Percentiles rank a stretch among this genome's conserved stretches.
These are phyloP conservation scores for Phalacrocorax brasilianus DNA, from an alignment of 2,113 vertebrate genomes.

Conservation along the genomic window DNA sequence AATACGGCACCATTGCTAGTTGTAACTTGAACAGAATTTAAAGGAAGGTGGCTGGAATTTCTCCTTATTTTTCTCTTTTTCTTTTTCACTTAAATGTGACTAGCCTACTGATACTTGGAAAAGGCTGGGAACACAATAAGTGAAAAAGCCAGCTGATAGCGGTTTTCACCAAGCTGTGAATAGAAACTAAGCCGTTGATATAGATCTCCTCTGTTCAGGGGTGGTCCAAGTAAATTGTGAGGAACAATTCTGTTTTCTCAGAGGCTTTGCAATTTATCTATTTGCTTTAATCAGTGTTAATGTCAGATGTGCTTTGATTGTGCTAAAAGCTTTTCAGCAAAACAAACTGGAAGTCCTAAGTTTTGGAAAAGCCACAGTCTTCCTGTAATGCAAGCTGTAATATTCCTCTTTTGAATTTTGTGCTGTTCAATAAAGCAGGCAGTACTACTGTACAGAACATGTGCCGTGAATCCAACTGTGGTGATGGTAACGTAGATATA, in stretches of 20 bases:
- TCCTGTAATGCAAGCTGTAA: background rate
- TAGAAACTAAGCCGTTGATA: constrained; percentile 34
- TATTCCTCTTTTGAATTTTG: background rate
- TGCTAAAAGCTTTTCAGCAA: constrained; percentile 26
- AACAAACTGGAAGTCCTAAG: background rate
- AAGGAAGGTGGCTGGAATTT: background rate
- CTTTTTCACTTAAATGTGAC: background rate
- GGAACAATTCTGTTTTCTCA: background rate
- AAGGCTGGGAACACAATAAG: background rate
- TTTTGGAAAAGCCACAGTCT: background rate
- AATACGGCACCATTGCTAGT: background rate
- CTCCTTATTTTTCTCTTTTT: background rate
- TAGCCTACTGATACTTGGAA: background rate
- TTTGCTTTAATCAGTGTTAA: constrained; percentile 37
- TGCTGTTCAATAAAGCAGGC: constrained; percentile 30
- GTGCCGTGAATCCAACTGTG: constrained; percentile 20
- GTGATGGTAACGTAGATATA: background rate
- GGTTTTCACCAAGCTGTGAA: constrained; percentile 19
- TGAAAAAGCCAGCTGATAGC: background rate
- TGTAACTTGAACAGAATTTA: background rate
- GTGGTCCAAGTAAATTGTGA: constrained; percentile 3
- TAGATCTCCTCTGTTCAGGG: constrained; percentile 19
- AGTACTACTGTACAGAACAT: background rate
- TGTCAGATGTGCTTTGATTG: constrained; percentile 26
- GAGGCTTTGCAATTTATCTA: background rate